phyloP scores from a whole-genome alignment of 2,113 vertebrate species.

The Nothobranchius furzeri region DNA sequence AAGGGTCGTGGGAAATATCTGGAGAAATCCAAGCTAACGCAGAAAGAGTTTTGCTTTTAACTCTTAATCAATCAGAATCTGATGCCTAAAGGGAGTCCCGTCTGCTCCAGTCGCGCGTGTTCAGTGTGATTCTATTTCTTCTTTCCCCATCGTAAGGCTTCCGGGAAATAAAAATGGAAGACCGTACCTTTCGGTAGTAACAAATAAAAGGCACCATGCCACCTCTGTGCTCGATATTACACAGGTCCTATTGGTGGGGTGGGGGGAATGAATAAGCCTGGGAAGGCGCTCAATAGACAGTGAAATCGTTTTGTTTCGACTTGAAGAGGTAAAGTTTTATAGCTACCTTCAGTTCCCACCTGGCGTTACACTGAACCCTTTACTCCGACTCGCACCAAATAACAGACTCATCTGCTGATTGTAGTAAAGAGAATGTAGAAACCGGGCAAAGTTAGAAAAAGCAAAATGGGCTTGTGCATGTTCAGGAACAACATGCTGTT shows the following conservation, averaged over 20 bases:
- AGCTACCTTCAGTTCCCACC: conserved; percentile 62
- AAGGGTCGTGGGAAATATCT: conserved; percentile 10
- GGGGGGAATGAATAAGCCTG: conserved; percentile 49
- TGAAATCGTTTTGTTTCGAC: conserved; percentile 59
- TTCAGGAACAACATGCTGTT: conserved; percentile 55
- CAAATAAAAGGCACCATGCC: conserved; percentile 78
- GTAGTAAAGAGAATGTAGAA: conserved; percentile 33
- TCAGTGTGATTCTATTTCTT: conserved; percentile 53
- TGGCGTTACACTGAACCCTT: conserved; percentile 39
- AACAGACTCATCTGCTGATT: conserved; percentile 51
- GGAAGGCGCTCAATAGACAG: conserved; percentile 62
- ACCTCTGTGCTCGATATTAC: conserved; percentile 70
- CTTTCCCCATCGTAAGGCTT: conserved; percentile 74
- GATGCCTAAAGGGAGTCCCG: conserved; percentile 42
- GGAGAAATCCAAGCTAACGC: conserved; percentile 30
- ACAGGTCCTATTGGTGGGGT: conserved; percentile 67
- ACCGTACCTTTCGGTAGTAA: conserved; percentile 78
- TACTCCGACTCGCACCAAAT: conserved; percentile 42
- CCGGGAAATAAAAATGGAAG: conserved; percentile 79
- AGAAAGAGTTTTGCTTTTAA: conserved; percentile 20
- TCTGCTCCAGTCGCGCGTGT: conserved; percentile 48
- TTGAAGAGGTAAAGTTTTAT: conserved; percentile 67
- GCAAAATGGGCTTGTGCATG: conserved; percentile 52
- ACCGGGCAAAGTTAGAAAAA: conserved; percentile 21
- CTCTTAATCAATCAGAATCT: conserved; percentile 49